A percentile compares a stretch with the other conserved stretches of the same genome.
These are phyloP conservation scores for Volucella zonaria DNA, from an alignment of 2,888 invertebrate species.

Conservation along the genomic window DNA sequence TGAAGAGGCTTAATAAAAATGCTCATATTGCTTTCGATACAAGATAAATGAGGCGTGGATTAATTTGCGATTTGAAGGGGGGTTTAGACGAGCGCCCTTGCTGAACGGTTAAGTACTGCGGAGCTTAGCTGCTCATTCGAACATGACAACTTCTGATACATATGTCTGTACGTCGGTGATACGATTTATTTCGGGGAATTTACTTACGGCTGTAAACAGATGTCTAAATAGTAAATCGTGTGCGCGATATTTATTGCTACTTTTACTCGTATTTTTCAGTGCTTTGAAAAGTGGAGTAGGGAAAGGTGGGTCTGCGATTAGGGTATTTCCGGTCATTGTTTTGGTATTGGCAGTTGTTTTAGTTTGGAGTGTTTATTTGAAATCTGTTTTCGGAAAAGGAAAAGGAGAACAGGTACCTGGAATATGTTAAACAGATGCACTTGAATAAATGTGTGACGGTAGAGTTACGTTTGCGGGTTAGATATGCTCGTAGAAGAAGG, in stretches of 20 bases:
- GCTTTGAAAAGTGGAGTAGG: too few relatives aligned
- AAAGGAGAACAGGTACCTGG: too few relatives aligned
- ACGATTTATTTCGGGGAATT: slow-evolving; percentile 25
- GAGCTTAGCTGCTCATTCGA: slow-evolving; percentile 12
- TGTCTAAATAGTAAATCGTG: not conserved
- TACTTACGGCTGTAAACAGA: not conserved
- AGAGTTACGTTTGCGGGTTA: too few relatives aligned
- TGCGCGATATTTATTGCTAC: not conserved
- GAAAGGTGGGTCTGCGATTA: too few relatives aligned
- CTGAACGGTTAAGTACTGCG: slow-evolving; percentile 34
- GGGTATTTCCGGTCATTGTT: too few relatives aligned
- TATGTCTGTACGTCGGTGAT: too few relatives aligned
- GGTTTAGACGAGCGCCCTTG: slow-evolving; percentile 29
- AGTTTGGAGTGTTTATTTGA: too few relatives aligned
- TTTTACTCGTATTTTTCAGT: slow-evolving; percentile 3
- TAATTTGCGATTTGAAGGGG: slow-evolving; percentile 42
- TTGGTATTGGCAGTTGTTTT: too few relatives aligned
- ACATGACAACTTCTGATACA: not conserved
- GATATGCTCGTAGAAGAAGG: too few relatives aligned
- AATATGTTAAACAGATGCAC: too few relatives aligned
- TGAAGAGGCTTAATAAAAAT: slow-evolving; percentile 21
- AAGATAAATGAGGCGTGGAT: slow-evolving; percentile 49
- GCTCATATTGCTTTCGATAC: slow-evolving; percentile 40
- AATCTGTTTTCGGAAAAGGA: too few relatives aligned
- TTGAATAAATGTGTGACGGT: too few relatives aligned